These are phyloP conservation scores for Puma concolor DNA, from an alignment of 2,113 vertebrate genomes.

Conservation along the genomic window DNA sequence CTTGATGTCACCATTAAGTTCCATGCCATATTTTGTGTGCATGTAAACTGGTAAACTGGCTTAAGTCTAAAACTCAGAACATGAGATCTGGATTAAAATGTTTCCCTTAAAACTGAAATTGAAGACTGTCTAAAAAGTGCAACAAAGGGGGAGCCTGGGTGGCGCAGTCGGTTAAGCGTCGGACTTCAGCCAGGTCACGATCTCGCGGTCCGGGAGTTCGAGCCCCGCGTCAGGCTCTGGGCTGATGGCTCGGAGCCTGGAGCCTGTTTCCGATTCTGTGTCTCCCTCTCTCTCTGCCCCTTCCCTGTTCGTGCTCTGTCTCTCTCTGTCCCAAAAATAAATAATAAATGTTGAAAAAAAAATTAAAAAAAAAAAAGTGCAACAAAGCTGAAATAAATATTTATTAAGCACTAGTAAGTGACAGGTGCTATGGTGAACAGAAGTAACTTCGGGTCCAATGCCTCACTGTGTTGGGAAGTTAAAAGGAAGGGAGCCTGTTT, in stretches of 20 bases:
- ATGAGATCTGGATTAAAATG: conserved; percentile 10
- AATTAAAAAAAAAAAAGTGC: too few species aligned
- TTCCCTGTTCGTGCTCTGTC: too few species aligned
- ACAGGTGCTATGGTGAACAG: neutral
- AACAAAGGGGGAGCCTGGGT: too few species aligned
- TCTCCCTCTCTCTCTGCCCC: too few species aligned
- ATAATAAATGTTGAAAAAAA: too few species aligned
- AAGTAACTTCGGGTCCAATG: neutral
- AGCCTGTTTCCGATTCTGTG: too few species aligned
- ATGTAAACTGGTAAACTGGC: neutral
- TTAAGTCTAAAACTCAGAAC: conserved; percentile 36
- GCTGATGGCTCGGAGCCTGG: too few species aligned
- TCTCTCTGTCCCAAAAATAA: too few species aligned
- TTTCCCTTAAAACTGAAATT: conserved; percentile 53
- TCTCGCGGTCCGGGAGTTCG: too few species aligned
- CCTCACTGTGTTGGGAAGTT: neutral
- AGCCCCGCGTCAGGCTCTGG: too few species aligned
- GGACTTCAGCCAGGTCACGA: too few species aligned
- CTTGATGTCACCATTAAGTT: conserved; percentile 51
- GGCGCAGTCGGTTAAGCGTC: too few species aligned
- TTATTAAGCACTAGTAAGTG: neutral
- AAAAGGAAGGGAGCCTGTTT: neutral
- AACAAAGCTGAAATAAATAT: conserved; percentile 27
- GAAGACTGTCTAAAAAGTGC: conserved; percentile 24
- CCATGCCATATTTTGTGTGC: neutral